A percentile compares a stretch with the other conserved stretches of the same genome.
Conservation (phyloP, 2,888 invertebrate species). For the Escarpia spicata region DNA sequence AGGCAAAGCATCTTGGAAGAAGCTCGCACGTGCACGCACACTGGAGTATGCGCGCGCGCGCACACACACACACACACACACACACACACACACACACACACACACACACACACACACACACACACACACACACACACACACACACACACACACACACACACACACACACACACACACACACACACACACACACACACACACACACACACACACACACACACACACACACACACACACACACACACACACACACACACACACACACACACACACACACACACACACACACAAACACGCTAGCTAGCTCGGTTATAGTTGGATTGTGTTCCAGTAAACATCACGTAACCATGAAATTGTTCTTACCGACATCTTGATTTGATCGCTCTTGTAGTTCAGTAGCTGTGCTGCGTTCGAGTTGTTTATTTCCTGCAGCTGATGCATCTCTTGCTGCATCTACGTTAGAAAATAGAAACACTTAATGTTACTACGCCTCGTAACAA, state of each 20-base stretch:
- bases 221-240: background rate
- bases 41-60: too few relatives aligned
- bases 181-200: background rate
- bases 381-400: background rate
- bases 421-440: background rate
- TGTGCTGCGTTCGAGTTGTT: background rate
- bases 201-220: background rate
- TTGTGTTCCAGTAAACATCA: background rate
- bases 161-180: background rate
- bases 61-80: too few relatives aligned
- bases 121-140: background rate
- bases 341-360: background rate
- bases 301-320: too few relatives aligned
- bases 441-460: background rate
- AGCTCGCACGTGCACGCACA: too few relatives aligned
- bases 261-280: too few relatives aligned
- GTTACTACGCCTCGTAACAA: background rate
- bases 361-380: background rate
- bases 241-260: too few relatives aligned
- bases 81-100: background rate
- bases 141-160: too few relatives aligned
- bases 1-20: too few relatives aligned
- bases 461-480: background rate
- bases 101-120: background rate
- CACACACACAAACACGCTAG: background rate